Evolutionary conservation across 2,797 vertebrate genomes (phyloP).

Genomic region (Uromys caudimaculatus): DNA sequence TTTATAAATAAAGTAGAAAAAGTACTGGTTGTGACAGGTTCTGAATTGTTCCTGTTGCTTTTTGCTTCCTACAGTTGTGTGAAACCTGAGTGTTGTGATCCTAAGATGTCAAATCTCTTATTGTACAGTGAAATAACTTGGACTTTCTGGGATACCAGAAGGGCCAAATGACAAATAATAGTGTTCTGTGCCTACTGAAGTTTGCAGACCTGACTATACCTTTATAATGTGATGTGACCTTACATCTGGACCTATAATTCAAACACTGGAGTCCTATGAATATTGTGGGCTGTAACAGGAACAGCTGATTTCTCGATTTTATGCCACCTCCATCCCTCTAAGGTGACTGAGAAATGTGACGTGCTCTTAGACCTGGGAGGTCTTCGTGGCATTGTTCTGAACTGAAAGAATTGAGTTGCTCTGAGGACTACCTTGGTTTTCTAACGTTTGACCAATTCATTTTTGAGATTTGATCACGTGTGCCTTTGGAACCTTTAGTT

Average conservation of each 20-base stretch:
- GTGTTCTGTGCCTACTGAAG: conserved; percentile 1
- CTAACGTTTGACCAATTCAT: not conserved
- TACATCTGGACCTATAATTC: not conserved
- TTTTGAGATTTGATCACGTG: conserved; percentile 29
- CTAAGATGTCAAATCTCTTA: not conserved
- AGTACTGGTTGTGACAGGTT: not conserved
- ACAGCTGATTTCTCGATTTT: not conserved
- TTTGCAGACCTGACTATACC: not conserved
- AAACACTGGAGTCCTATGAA: not conserved
- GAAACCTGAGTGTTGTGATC: not conserved
- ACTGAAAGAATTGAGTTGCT: not conserved
- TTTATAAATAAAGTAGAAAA: not conserved
- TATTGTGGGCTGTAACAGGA: not conserved
- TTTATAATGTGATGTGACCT: not conserved
- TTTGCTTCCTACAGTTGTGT: not conserved
- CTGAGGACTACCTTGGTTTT: not conserved
- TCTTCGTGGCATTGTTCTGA: not conserved
- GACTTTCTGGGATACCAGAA: not conserved
- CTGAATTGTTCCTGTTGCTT: not conserved
- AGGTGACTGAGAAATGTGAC: conserved; percentile 20
- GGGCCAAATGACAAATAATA: not conserved
- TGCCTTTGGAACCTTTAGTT: conserved; percentile 7
- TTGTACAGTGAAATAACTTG: not conserved
- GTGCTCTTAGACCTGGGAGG: not conserved
- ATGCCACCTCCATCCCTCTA: not conserved